Evolutionary conservation across 2,797 vertebrate species (phyloP), one percentile per base, ranked within the genome.

Genomic region (Leontopithecus rosalia): DNA sequence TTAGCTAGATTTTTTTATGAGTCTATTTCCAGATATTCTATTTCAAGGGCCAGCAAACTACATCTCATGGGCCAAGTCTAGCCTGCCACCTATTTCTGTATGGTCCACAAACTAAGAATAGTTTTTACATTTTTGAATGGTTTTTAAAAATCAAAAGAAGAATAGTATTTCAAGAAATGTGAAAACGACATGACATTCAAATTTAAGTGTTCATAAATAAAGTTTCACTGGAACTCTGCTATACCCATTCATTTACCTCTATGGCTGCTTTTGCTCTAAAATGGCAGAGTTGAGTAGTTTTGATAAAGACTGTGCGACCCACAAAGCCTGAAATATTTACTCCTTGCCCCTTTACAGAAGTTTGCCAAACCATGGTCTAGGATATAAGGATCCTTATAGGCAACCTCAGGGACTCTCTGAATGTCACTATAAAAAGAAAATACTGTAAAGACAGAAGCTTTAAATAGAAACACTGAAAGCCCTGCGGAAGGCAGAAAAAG

Each of bases 401-500:
- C 52, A 95, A 91, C 61, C 72, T 94, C 75, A 91, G 86, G 84
- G 80, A 80, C 24, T 93, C 90, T 87, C 76, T 95, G 87, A 95
- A 95, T 96, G 55, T 67, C 55, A 80, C 72, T 94, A 84, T 86
- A 36, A 94, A 93, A 94, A 85, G 91, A 93, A 95, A 93, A 92
- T 70, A 95, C 89, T 72, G 36, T 88, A 95, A 96, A 89, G 87
- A 88, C 58, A 87, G 96, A 92, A 92, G 92, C 92, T 96, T 97
- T 97, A 97, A 97, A 96, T 97, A 97, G 95, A 96, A 91, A 39
- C 46, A 61, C 83, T 43, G 83, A 97, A 94, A 97, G 85, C 95
- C 94, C 94, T 7, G 14, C 89, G 82, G 92, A 95, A 91, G 50
- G 84, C 93, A 96, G 94, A 76, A 92, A 95, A 91, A 75, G 41